These are phyloP conservation scores for Saccopteryx bilineata DNA, from an alignment of 2,113 vertebrate genomes.

Conservation along the genomic window DNA sequence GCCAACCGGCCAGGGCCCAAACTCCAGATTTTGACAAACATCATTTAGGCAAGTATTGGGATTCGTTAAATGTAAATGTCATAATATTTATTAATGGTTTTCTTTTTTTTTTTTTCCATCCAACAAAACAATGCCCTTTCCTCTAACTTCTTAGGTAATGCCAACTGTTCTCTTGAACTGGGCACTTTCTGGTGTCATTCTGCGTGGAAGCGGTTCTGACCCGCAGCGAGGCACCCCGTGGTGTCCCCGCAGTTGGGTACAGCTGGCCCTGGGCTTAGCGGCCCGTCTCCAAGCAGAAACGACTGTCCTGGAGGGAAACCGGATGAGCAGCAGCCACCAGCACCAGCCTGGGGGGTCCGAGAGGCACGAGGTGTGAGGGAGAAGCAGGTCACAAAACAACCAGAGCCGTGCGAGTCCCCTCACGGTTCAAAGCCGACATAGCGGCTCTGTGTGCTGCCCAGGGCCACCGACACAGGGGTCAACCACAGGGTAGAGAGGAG, in stretches of 20 bases:
- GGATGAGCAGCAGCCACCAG: background rate
- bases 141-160: background rate
- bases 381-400: background rate
- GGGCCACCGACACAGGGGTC: accelerated
- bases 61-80: background rate
- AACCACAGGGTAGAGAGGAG: background rate
- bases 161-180: background rate
- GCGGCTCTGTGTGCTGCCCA: accelerated
- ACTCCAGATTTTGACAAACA: background rate
- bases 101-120: background rate
- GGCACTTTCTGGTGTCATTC: background rate
- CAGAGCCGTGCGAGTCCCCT: accelerated
- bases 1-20: background rate
- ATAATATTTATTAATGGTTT: background rate
- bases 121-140: background rate
- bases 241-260: accelerated
- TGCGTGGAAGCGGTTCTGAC: too few relatives aligned
- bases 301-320: background rate
- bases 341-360: too few relatives aligned
- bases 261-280: background rate
- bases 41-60: background rate
- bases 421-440: background rate
- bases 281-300: background rate
- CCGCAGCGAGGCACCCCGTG: accelerated
- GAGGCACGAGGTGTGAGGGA: background rate